Evolutionary conservation across 1,140 invertebrate species (phyloP).

Genomic region (Drosophila kanapiae): DNA sequence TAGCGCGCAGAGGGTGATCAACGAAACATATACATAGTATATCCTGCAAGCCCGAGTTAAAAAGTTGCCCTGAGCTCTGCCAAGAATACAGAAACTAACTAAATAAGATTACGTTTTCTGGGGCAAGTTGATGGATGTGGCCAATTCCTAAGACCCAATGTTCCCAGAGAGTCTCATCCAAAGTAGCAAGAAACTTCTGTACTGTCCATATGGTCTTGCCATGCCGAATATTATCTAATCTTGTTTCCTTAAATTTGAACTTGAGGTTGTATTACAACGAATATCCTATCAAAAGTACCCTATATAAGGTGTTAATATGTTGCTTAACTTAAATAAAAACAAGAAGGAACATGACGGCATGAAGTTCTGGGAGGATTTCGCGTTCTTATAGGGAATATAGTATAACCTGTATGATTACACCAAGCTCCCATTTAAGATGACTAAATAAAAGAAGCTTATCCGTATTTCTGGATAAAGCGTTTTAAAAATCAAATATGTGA

Average conservation of each 20-base stretch:
- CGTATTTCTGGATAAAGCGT: too few relatives aligned
- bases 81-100: slow-evolving; percentile 17
- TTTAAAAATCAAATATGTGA: too few relatives aligned
- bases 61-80: slow-evolving; percentile 8
- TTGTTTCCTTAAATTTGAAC: background rate
- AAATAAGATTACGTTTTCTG: slow-evolving; percentile 20
- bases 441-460: too few relatives aligned
- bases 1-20: slow-evolving; percentile 2
- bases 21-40: background rate
- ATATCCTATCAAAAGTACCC: too few relatives aligned
- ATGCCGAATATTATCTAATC: background rate
- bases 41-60: slow-evolving; percentile 13
- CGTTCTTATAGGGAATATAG: too few relatives aligned
- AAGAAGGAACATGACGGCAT: too few relatives aligned
- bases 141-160: background rate
- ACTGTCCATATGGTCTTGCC: background rate
- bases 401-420: too few relatives aligned
- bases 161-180: background rate
- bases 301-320: too few relatives aligned
- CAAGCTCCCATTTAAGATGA: too few relatives aligned
- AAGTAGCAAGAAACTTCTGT: background rate
- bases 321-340: too few relatives aligned
- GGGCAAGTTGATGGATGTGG: slow-evolving; percentile 12
- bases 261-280: too few relatives aligned
- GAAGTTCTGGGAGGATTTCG: too few relatives aligned